Evolutionary conservation across 2,113 vertebrate genomes (phyloP).

Genomic region (Bagarius yarrelli): DNA sequence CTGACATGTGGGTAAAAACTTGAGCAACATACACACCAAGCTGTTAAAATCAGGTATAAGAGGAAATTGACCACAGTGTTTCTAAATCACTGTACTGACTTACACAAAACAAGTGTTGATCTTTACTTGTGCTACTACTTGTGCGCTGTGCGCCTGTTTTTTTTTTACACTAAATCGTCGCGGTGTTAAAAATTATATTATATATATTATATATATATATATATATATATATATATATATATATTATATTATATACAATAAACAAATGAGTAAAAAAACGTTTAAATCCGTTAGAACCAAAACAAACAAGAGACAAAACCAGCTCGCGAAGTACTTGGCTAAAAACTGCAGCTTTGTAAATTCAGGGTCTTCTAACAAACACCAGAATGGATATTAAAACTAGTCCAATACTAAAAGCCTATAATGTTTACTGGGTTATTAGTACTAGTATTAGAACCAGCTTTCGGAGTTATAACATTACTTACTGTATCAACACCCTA

Average conservation of each 20-base stretch:
- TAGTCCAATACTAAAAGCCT: background rate
- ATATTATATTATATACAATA: no score
- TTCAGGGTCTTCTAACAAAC: background rate
- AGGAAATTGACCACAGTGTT: background rate
- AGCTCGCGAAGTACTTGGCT: no score
- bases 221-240: no score
- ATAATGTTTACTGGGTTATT: background rate
- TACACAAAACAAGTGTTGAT: background rate
- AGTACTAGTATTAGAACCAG: background rate
- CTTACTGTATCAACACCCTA: background rate
- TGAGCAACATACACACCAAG: background rate
- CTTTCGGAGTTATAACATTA: background rate
- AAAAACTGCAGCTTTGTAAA: background rate
- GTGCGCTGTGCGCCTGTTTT: no score
- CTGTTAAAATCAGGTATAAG: background rate
- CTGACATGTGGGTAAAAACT: slow-evolving; percentile 41
- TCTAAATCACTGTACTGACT: no score
- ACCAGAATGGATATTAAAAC: background rate
- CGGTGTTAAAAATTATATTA: no score
- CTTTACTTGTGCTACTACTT: no score
- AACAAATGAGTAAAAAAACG: no score
- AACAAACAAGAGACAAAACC: no score
- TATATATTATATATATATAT: no score
- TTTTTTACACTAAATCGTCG: no score
- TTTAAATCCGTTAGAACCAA: no score